Evolutionary conservation across 2,797 vertebrate genomes (phyloP), one percentile per base, ranked within the genome.

Genomic region (Enteromius unitaeniatus): DNA sequence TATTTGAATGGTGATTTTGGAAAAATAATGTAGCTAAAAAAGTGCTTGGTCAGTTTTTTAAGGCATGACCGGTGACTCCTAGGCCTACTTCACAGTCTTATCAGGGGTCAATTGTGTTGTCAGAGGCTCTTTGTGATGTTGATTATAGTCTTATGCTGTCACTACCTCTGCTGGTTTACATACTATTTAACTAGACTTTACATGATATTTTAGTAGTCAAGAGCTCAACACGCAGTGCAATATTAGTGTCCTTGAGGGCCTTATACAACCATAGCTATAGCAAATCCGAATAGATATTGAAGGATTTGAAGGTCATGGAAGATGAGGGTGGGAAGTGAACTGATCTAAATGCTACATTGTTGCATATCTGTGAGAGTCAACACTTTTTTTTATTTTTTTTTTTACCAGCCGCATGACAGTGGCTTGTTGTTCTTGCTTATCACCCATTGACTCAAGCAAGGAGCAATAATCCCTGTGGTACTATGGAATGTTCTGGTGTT

Each of bases 371-470:
- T 70, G 49, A 70, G 67, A 70, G 11, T 60, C 69, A 55, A 37
- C 68, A 60, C n/a, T 1, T 62, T 76, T 69, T 53, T 40, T 53
- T 17, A 34, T 31, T 21, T n/a, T 6, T 21, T 55, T 55, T 58
- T 23, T 1, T 14, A 28, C 6, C 9, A 60, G 40, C 42, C 23
- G 8, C 2, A 0, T 73, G 28, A 81, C 37, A 72, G 40, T 31
- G 26, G 69, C 55, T 81, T 81, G 79, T 81, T 81, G 58, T 65
- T 72, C 58, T 74, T 65, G 58, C 80, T 82, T 82, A 82, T 82
- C 80, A 82, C 9, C 80, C 70, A 82, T 82, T 82, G 80, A 82
- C 80, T 74, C 58, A 37, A 51, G 58, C 31, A 51, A 34, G 45
- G 28, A 74, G 28, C 42, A 82, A 53, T 60, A 70, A 82, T 82